Evolutionary conservation across 2,797 vertebrate genomes (phyloP).

Genomic region (Chelonia mydas): DNA sequence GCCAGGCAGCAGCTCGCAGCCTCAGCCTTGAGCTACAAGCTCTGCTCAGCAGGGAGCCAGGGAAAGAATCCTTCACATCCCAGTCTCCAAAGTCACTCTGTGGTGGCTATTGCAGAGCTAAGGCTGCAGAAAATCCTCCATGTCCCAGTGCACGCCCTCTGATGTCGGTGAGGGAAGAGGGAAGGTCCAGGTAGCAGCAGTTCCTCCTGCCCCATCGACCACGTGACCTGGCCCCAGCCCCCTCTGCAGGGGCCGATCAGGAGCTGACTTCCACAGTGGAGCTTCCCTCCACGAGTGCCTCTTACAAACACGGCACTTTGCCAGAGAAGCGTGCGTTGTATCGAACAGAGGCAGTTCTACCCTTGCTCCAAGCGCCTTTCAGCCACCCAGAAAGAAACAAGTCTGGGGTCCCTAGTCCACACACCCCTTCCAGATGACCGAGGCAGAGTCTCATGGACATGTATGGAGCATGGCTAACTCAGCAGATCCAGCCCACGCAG

Average conservation of each 20-base stretch:
- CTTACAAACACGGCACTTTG: neutral
- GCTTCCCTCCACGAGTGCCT: neutral
- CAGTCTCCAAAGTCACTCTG: neutral
- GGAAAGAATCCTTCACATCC: neutral
- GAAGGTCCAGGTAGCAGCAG: neutral
- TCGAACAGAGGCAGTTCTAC: neutral
- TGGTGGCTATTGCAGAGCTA: neutral
- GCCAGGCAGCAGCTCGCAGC: neutral
- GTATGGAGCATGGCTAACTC: neutral
- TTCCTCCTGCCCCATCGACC: neutral
- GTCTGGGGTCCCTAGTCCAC: neutral
- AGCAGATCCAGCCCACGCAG: neutral
- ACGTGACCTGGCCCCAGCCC: neutral
- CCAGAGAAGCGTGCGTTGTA: neutral
- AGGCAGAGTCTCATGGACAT: neutral
- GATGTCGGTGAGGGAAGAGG: neutral
- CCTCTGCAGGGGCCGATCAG: neutral
- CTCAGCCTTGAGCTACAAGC: neutral
- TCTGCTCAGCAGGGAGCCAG: neutral
- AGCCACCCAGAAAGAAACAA: neutral
- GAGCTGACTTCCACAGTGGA: neutral
- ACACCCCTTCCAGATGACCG: neutral
- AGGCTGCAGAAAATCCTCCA: neutral
- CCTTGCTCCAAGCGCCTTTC: neutral
- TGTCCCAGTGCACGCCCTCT: neutral